Base-by-base conservation (phyloP, 2,797 vertebrate species). In the Platyrinchus mystaceus region DNA sequence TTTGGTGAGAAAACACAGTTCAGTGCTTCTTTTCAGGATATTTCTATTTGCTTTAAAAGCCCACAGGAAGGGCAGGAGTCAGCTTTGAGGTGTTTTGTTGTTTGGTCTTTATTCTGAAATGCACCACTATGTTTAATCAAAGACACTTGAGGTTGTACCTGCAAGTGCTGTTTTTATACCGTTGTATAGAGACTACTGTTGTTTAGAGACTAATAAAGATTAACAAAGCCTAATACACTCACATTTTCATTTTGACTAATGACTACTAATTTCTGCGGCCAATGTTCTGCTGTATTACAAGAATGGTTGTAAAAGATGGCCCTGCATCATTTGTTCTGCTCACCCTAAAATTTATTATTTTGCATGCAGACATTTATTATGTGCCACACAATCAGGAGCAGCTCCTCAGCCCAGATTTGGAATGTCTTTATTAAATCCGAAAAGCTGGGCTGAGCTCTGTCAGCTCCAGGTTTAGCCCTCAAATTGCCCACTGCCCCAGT, bases 171-270 rank as follows among this genome's bases (percentile, higher is more conserved):
- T 53, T 93, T 95, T 87, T 23, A 53, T 85, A 56, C 37, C 23
- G 15, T 86, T 56, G 8, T 34, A 46, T 18, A 26, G 62, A 46
- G 16, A 66, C 32, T 64, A 64, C 62, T 34, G 43, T 64, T 88
- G 30, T 84, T 95, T 89, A 69, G 74, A 75, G 62, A 53, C 66
- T 92, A 84, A 68, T 83, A 66, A 95, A 86, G 80, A 68, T 86
- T 92, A 92, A 81, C 43, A 78, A 89, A 75, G 66, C 66, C n/a
- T 69, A 66, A 55, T 84, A 37, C 23, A 69, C 41, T 64, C 39
- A 36, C 20, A 55, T 82, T 75, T 84, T 70, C 19, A 22, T 87
- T 84, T 93, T 96, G 77, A 95, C 47, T 83, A 47, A 85, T 52
- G 47, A 30, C 30, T 79, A 8, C 37, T 90, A 71, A 89, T 95